Evolutionary conservation across 2,888 invertebrate species (phyloP).

Genomic region (Tachystola acroxantha): DNA sequence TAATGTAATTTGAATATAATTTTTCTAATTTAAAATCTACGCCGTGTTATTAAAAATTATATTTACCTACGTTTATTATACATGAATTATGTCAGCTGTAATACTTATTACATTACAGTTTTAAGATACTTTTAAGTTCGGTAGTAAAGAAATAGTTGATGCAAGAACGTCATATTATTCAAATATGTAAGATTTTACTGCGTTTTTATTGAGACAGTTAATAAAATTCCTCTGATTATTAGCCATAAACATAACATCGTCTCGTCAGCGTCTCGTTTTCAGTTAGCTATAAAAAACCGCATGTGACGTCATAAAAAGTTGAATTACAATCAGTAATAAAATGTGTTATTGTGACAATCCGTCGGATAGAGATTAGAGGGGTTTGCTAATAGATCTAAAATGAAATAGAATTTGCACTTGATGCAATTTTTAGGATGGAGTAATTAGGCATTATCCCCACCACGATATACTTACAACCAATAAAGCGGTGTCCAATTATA

Average conservation of each 20-base stretch:
- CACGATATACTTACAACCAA: no score
- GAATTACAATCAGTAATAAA: conserved; percentile 66
- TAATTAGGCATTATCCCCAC: no score
- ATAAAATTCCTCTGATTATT: conserved; percentile 9
- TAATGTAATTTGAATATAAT: conserved; percentile 1
- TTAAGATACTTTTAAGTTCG: no score
- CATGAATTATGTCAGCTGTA: no score
- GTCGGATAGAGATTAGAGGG: conserved; percentile 51
- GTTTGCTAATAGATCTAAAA: no score
- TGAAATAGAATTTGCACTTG: no score
- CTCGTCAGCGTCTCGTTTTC: conserved; percentile 33
- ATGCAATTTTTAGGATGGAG: no score
- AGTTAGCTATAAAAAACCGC: conserved; percentile 52
- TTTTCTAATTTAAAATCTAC: no score
- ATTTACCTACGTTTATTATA: no score
- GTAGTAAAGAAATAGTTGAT: background rate
- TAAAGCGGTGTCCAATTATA: no score
- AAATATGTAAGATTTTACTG: conserved; percentile 6
- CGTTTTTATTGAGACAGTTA: conserved; percentile 6
- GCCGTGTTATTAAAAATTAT: no score
- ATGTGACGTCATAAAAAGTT: conserved; percentile 48
- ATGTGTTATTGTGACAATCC: conserved; percentile 49
- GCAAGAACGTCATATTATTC: conserved; percentile 3
- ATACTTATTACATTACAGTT: no score
- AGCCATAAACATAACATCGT: conserved; percentile 10